phyloP scores from a whole-genome alignment of 2,888 invertebrate genomes.

The Heterodera filipjevi region DNA sequence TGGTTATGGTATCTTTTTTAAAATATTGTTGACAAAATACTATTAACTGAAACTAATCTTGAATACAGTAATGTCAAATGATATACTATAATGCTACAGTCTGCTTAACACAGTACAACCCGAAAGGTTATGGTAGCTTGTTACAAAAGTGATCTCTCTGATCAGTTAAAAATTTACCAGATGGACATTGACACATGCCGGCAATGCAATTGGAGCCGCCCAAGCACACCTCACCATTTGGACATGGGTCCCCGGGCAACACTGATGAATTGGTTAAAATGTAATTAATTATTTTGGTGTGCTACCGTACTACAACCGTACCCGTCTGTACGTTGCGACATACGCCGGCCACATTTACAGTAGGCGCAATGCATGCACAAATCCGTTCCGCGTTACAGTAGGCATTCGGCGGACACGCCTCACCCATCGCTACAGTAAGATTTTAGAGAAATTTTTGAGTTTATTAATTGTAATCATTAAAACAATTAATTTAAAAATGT shows the following conservation, averaged over 20 bases:
- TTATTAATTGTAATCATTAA: neutral
- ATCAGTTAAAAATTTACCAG: slow-evolving; percentile 42
- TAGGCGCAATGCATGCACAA: slow-evolving; percentile 45
- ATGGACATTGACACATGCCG: slow-evolving; percentile 51
- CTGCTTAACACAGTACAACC: no score
- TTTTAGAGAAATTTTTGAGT: neutral
- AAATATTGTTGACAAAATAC: no score
- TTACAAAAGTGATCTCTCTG: no score
- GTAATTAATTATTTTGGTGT: neutral
- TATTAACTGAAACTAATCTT: no score
- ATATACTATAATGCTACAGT: no score
- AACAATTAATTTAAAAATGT: neutral
- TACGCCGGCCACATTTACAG: slow-evolving; percentile 45
- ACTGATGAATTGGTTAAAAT: slow-evolving; percentile 44
- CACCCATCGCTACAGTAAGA: slow-evolving; percentile 44
- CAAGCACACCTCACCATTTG: slow-evolving; percentile 49
- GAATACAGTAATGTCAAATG: no score
- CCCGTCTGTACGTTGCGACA: slow-evolving; percentile 38
- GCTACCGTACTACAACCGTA: neutral
- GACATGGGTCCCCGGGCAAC: slow-evolving; percentile 55
- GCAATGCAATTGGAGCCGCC: slow-evolving; percentile 53
- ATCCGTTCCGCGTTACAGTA: slow-evolving; percentile 49
- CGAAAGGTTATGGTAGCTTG: no score
- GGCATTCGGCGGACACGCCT: slow-evolving; percentile 51
- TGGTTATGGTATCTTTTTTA: no score